A percentile compares a stretch with the other conserved stretches of the same genome.
These are phyloP conservation scores for Oegoconia quadripuncta DNA, from an alignment of 2,888 invertebrate genomes.

Conservation along the genomic window DNA sequence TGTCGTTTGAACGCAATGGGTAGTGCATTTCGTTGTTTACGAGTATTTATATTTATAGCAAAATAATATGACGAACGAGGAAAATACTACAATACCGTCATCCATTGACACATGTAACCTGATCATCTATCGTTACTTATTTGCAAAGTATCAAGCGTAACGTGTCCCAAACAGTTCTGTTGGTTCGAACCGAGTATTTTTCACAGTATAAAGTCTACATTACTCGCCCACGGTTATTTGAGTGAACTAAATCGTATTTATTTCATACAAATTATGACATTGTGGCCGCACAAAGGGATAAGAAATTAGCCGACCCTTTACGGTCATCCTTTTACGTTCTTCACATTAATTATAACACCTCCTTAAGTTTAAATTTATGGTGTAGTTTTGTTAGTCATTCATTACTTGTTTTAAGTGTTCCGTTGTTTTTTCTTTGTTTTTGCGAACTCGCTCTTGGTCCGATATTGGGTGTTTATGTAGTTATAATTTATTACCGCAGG, in stretches of 20 bases:
- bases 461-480: constrained; percentile 64
- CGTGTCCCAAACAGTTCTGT: constrained; percentile 10
- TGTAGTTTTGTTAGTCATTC: constrained; percentile 66
- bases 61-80: too few relatives aligned
- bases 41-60: too few relatives aligned
- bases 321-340: constrained; percentile 61
- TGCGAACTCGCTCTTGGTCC: constrained; percentile 32
- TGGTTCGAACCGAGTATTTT: neutral
- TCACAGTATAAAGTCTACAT: constrained; percentile 5
- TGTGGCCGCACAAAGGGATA: constrained; percentile 53
- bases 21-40: neutral
- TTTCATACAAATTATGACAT: constrained; percentile 66
- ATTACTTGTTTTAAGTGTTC: constrained; percentile 50
- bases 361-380: constrained; percentile 73
- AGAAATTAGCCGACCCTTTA: constrained; percentile 59
- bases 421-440: constrained; percentile 36
- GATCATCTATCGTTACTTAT: too few relatives aligned
- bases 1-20: neutral
- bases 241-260: constrained; percentile 46
- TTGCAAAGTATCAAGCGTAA: constrained; percentile 5
- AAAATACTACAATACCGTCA: too few relatives aligned
- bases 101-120: too few relatives aligned
- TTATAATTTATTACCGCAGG: constrained; percentile 65
- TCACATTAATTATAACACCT: constrained; percentile 77
- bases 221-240: constrained; percentile 24